Percentiles rank a stretch among this genome's conserved stretches.
These are phyloP conservation scores for Sorex araneus DNA, from an alignment of 2,113 vertebrate genomes.

Conservation along the genomic window DNA sequence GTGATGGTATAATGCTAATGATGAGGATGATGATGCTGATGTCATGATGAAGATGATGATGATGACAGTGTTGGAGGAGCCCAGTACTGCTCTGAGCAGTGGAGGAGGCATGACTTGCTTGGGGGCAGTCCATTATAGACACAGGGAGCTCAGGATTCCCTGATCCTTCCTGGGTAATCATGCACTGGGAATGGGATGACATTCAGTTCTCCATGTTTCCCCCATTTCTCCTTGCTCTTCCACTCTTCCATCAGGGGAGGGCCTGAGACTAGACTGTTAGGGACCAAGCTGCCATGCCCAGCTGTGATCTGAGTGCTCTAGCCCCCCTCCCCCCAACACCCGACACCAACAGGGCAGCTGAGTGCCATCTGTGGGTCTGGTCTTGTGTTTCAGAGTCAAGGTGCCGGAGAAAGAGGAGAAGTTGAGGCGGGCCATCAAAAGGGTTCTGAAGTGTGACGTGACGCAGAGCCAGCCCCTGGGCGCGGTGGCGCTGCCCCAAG, in stretches of 20 bases:
- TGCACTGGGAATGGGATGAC: neutral
- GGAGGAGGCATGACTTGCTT: neutral
- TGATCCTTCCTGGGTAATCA: neutral
- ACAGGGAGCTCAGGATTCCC: neutral
- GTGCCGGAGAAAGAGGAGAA: slow-evolving; percentile 84
- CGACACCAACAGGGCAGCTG: neutral
- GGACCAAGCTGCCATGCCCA: neutral
- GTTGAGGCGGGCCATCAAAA: slow-evolving; percentile 79
- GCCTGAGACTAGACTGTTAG: neutral
- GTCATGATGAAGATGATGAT: neutral
- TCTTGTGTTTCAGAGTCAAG: slow-evolving; percentile 68
- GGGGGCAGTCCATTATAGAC: neutral
- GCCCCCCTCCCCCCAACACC: fast-evolving
- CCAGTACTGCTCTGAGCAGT: neutral
- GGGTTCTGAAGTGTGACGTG: slow-evolving; percentile 87
- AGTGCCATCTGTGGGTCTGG: neutral
- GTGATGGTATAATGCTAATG: too few relatives aligned
- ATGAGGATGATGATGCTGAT: too few relatives aligned
- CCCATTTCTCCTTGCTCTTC: neutral
- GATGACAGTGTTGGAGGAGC: neutral
- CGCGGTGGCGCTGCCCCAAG: slow-evolving; percentile 2
- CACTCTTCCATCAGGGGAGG: neutral
- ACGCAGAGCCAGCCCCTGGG: slow-evolving; percentile 83
- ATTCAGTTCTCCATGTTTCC: neutral
- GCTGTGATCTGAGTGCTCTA: neutral